Evolutionary conservation across 2,888 invertebrate species (phyloP).

Genomic region (Diarsia brunnea): DNA sequence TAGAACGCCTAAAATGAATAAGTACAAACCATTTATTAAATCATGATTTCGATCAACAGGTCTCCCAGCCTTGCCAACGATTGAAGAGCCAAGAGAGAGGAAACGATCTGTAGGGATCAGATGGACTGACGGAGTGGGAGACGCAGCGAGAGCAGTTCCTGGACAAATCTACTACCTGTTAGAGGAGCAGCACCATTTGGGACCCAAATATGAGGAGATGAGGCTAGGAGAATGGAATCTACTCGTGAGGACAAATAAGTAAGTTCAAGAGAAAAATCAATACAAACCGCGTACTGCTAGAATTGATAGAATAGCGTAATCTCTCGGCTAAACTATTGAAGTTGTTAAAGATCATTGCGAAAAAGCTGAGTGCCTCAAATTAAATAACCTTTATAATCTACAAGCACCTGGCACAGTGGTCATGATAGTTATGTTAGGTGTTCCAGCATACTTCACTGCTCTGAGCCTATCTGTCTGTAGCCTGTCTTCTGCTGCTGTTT

Average conservation of each 20-base stretch:
- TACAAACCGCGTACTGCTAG: background rate
- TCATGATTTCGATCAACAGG: conserved; percentile 73
- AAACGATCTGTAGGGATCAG: conserved; percentile 87
- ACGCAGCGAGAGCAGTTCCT: conserved; percentile 84
- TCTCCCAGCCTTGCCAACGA: conserved; percentile 92
- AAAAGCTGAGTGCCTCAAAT: background rate
- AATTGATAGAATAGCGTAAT: too few species aligned
- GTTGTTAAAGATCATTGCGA: background rate
- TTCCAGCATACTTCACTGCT: background rate
- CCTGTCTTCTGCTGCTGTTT: background rate
- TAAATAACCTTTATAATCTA: background rate
- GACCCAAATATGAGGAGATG: conserved; percentile 92
- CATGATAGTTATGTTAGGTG: background rate
- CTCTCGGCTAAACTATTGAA: background rate
- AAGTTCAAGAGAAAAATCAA: background rate
- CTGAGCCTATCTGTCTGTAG: background rate
- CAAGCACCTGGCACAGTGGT: background rate
- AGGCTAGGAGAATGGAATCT: conserved; percentile 92
- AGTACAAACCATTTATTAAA: background rate
- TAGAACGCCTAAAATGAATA: background rate
- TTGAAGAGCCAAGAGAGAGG: conserved; percentile 91
- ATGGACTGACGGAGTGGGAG: conserved; percentile 87
- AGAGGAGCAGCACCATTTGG: conserved; percentile 93
- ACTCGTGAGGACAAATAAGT: conserved; percentile 89
- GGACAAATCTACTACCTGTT: conserved; percentile 90